These are phyloP conservation scores for Euleptes europaea DNA, from an alignment of 2,113 vertebrate genomes.

Conservation along the genomic window DNA sequence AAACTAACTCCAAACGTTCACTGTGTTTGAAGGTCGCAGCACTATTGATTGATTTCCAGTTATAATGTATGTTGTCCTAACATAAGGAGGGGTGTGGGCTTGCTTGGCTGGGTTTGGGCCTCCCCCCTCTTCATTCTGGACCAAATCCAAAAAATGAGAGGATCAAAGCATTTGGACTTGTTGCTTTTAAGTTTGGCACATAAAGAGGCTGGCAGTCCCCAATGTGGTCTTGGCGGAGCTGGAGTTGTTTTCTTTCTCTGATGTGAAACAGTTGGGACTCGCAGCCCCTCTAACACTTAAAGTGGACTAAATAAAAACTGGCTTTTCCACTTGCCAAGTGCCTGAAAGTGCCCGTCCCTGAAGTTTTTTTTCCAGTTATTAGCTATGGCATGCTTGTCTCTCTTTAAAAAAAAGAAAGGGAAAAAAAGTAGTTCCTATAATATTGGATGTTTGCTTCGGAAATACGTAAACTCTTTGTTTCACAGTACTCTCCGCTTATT, in stretches of 20 bases:
- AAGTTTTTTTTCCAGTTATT: conserved; percentile 82
- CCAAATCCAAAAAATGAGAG: conserved; percentile 80
- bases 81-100: conserved; percentile 56
- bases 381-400: conserved; percentile 72
- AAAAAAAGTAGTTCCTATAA: conserved; percentile 67
- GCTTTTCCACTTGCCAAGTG: conserved; percentile 83
- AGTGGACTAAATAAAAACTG: conserved; percentile 87
- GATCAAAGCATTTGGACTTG: conserved; percentile 86
- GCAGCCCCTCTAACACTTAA: conserved; percentile 79
- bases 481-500: conserved; percentile 56
- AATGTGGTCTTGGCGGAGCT: conserved; percentile 84
- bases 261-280: conserved; percentile 88
- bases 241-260: conserved; percentile 83
- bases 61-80: conserved; percentile 86
- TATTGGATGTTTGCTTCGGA: conserved; percentile 63
- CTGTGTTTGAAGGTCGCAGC: conserved; percentile 80
- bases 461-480: conserved; percentile 68
- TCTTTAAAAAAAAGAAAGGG: conserved; percentile 44
- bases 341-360: conserved; percentile 80
- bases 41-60: conserved; percentile 87
- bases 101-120: not conserved
- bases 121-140: conserved; percentile 65
- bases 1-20: conserved; percentile 83
- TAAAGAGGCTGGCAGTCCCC: conserved; percentile 85
- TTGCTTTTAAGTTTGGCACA: conserved; percentile 88